Conservation (phyloP, 2,113 vertebrate species). For the Orycteropus afer region DNA sequence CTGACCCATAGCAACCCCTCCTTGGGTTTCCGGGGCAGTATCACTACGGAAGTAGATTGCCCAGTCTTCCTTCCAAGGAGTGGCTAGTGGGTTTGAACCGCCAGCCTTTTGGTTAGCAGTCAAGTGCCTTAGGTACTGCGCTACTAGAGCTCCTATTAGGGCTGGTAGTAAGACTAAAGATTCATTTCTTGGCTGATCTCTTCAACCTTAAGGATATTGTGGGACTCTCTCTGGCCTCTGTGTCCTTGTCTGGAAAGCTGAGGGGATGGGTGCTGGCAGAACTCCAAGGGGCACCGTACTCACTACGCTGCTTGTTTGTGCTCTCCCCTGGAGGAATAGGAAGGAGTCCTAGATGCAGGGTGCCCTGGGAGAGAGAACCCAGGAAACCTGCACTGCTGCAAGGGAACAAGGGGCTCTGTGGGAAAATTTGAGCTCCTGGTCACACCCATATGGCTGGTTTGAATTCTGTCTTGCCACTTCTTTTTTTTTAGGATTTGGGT, state of each 20-base stretch:
- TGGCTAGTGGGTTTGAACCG: no score
- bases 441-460: no score
- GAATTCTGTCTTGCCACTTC: not conserved
- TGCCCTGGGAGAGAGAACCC: not conserved
- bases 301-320: fast-evolving
- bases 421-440: not conserved
- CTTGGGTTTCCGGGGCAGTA: no score
- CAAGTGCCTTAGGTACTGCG: no score
- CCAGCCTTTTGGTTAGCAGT: no score
- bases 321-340: not conserved
- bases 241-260: not conserved
- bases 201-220: not conserved
- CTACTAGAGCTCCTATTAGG: no score
- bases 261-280: not conserved
- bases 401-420: not conserved
- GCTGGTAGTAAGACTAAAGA: not conserved
- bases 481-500: no score
- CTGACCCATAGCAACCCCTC: no score
- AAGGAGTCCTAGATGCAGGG: not conserved
- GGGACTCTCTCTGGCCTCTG: not conserved
- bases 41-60: no score
- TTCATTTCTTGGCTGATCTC: not conserved
- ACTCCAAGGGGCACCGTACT: not conserved
- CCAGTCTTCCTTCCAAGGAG: no score
- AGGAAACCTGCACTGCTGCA: not conserved